A percentile compares a stretch with the other conserved stretches of the same genome.
These are phyloP conservation scores for Austrofundulus limnaeus DNA, from an alignment of 2,113 vertebrate genomes.

Conservation along the genomic window DNA sequence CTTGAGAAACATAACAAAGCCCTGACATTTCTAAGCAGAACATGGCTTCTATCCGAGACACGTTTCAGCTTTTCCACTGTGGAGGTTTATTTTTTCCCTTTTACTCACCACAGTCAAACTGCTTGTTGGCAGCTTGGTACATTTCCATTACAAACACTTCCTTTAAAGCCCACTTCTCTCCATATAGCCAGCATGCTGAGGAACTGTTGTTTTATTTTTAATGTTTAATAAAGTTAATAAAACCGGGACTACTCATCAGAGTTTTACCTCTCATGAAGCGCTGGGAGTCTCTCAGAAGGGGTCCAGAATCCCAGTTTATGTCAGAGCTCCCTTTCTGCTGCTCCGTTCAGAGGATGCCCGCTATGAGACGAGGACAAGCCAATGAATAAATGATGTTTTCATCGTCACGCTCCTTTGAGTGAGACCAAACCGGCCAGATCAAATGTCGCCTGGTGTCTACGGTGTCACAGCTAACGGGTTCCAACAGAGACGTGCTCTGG, in stretches of 20 bases:
- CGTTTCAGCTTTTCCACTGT: slow-evolving; percentile 72
- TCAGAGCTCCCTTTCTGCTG: slow-evolving; percentile 9
- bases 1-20: slow-evolving; percentile 25
- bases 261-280: slow-evolving; percentile 48
- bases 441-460: slow-evolving; percentile 51
- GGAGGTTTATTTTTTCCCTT: slow-evolving; percentile 42
- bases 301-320: slow-evolving; percentile 15
- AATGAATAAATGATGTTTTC: slow-evolving; percentile 72
- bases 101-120: slow-evolving; percentile 69
- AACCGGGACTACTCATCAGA: slow-evolving; percentile 5
- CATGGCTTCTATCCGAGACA: slow-evolving; percentile 57
- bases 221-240: not conserved
- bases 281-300: slow-evolving; percentile 8
- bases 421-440: slow-evolving; percentile 62
- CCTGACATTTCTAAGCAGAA: slow-evolving; percentile 54
- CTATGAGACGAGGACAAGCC: slow-evolving; percentile 29
- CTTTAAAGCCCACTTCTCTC: slow-evolving; percentile 6
- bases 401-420: slow-evolving; percentile 45
- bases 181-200: slow-evolving; percentile 30
- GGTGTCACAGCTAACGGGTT: slow-evolving; percentile 45
- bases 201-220: slow-evolving; percentile 6
- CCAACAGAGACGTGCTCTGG: slow-evolving; percentile 13
- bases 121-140: slow-evolving; percentile 56
- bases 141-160: slow-evolving; percentile 68
- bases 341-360: slow-evolving; percentile 16